Conservation (phyloP, 2,888 invertebrate genomes). For the Thera britannica region DNA sequence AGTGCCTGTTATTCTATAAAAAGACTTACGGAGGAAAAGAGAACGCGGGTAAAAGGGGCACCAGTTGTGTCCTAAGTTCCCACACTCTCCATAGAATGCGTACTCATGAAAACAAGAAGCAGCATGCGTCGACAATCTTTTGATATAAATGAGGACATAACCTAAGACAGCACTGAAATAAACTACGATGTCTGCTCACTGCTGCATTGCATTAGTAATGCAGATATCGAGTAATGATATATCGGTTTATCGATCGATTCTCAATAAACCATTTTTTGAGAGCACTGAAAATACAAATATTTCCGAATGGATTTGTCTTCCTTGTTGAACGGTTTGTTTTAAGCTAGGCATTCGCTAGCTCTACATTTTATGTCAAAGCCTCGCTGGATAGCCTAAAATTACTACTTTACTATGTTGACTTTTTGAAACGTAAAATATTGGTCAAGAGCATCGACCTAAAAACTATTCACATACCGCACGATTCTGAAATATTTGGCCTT, state of each 20-base stretch:
- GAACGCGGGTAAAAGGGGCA: not conserved
- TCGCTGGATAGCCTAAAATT: no score
- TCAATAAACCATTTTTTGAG: slow-evolving; percentile 22
- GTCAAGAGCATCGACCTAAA: slow-evolving; percentile 42
- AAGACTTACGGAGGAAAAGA: no score
- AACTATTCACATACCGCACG: slow-evolving; percentile 29
- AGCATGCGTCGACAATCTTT: slow-evolving; percentile 4
- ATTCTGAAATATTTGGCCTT: slow-evolving; percentile 56
- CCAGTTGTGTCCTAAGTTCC: not conserved
- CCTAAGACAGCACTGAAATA: slow-evolving; percentile 40
- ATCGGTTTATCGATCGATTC: slow-evolving; percentile 35
- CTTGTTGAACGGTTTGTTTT: no score
- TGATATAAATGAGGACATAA: slow-evolving; percentile 35
- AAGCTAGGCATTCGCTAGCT: no score
- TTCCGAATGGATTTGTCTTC: no score
- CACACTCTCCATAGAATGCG: no score
- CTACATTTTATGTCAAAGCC: no score
- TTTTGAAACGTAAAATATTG: slow-evolving; percentile 29
- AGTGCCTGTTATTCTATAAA: not conserved
- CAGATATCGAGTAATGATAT: slow-evolving; percentile 27
- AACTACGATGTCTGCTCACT: slow-evolving; percentile 37
- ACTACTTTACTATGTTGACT: no score
- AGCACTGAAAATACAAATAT: not conserved
- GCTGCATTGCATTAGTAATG: slow-evolving; percentile 42
- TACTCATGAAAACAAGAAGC: not conserved